Conservation (phyloP, 1,140 invertebrate genomes). For the Drosophila willistoni region DNA sequence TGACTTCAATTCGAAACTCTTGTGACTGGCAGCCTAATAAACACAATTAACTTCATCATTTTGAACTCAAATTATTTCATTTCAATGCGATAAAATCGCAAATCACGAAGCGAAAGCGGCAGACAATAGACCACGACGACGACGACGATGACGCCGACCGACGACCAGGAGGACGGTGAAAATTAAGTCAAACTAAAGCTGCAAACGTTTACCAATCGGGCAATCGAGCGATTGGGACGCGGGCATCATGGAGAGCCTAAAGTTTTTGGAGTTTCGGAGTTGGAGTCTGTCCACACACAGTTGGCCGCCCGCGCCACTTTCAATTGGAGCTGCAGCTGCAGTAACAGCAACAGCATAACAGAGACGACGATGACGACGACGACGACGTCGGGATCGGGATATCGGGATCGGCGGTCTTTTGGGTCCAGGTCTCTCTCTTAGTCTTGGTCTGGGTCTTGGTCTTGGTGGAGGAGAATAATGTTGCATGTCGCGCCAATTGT, state of each 20-base stretch:
- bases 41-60: conserved; percentile 83
- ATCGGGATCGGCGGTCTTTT: conserved; percentile 52
- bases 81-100: conserved; percentile 83
- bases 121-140: conserved; percentile 58
- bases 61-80: conserved; percentile 83
- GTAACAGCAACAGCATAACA: conserved; percentile 3
- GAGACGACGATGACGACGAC: conserved; percentile 1
- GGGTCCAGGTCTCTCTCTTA: conserved; percentile 36
- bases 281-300: conserved; percentile 3
- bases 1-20: conserved; percentile 29
- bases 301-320: conserved; percentile 61
- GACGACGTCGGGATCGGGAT: conserved; percentile 42
- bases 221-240: conserved; percentile 58
- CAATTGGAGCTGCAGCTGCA: conserved; percentile 53
- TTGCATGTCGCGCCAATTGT: conserved; percentile 82
- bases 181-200: conserved; percentile 80
- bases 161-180: conserved; percentile 60
- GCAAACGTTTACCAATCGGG: conserved; percentile 76
- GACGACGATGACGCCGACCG: conserved; percentile 34
- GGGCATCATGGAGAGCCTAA: neutral
- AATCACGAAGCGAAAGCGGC: conserved; percentile 78
- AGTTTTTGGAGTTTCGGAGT: conserved; percentile 26
- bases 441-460: neutral
- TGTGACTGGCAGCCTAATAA: conserved; percentile 81
- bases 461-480: conserved; percentile 63